Evolutionary conservation across 2,888 invertebrate genomes (phyloP).

Genomic region (Perizoma flavofasciatum): DNA sequence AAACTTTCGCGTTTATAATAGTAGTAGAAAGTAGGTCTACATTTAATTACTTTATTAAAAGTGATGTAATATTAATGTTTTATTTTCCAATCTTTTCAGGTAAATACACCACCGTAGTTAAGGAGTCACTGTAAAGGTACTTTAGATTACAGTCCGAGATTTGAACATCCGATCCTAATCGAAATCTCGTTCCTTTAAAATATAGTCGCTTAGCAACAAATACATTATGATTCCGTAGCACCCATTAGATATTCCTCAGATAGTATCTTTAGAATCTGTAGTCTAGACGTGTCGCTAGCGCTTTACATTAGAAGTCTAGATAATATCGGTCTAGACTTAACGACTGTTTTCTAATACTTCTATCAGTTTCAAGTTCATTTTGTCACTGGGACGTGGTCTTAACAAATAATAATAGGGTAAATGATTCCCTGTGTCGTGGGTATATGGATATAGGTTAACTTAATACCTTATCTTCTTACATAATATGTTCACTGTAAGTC

Average conservation of each 20-base stretch:
- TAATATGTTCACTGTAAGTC: too few relatives aligned
- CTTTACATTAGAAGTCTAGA: slow-evolving; percentile 34
- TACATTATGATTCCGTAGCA: slow-evolving; percentile 12
- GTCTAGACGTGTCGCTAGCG: slow-evolving; percentile 41
- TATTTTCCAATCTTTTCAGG: slow-evolving; percentile 30
- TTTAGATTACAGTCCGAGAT: background rate
- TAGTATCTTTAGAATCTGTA: slow-evolving; percentile 24
- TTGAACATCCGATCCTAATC: too few relatives aligned
- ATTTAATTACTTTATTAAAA: too few relatives aligned
- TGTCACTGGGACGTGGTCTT: slow-evolving; percentile 5
- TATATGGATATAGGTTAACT: too few relatives aligned
- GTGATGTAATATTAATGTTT: slow-evolving; percentile 1
- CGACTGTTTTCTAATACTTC: slow-evolving; percentile 5
- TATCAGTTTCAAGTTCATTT: slow-evolving; percentile 16
- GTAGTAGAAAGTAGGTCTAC: too few relatives aligned
- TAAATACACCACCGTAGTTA: slow-evolving; percentile 19
- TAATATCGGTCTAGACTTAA: slow-evolving; percentile 28
- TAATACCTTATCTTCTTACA: too few relatives aligned
- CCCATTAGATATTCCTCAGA: slow-evolving; percentile 22
- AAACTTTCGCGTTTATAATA: too few relatives aligned
- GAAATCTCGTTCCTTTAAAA: too few relatives aligned
- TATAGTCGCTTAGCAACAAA: slow-evolving; percentile 12
- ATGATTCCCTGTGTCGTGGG: too few relatives aligned
- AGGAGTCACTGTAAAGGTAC: slow-evolving; percentile 2
- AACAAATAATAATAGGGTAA: background rate